Conservation (phyloP, 1,140 invertebrate species). For the Drosophila kanapiae region DNA sequence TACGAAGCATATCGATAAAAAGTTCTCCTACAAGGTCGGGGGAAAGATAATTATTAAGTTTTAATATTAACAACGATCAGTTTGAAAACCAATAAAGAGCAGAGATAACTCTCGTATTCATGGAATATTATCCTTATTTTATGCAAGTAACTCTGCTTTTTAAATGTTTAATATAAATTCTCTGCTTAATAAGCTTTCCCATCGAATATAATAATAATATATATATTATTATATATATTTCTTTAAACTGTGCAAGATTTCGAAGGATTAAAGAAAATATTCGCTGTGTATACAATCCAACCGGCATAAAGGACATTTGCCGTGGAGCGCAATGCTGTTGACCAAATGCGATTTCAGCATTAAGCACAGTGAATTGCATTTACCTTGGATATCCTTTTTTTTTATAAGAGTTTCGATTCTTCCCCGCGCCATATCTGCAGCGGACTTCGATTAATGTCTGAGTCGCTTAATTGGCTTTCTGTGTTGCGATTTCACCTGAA, state of each 20-base stretch:
- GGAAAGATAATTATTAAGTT: too few species aligned
- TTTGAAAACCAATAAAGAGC: too few species aligned
- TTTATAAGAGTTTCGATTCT: slow-evolving; percentile 17
- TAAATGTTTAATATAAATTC: too few species aligned
- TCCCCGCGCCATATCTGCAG: slow-evolving; percentile 37
- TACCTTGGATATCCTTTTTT: slow-evolving; percentile 18
- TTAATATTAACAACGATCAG: too few species aligned
- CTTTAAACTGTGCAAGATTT: not conserved
- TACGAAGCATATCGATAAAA: too few species aligned
- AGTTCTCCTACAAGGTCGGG: too few species aligned
- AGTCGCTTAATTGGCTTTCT: slow-evolving; percentile 78
- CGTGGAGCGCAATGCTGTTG: slow-evolving; percentile 4
- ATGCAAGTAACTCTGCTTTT: too few species aligned
- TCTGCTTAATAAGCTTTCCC: too few species aligned
- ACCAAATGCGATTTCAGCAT: slow-evolving; percentile 53
- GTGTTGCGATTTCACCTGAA: slow-evolving; percentile 76
- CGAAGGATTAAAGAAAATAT: not conserved
- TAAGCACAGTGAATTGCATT: slow-evolving; percentile 35
- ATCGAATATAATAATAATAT: too few species aligned
- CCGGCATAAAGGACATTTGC: slow-evolving; percentile 44
- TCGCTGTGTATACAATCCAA: not conserved
- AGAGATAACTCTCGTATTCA: too few species aligned
- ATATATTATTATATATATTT: not conserved
- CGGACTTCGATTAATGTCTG: slow-evolving; percentile 71
- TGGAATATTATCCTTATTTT: too few species aligned